A percentile compares a stretch with the other conserved stretches of the same genome.
These are phyloP conservation scores for Gastracanthus pulcherrimus DNA, from an alignment of 2,888 invertebrate species.

Conservation along the genomic window DNA sequence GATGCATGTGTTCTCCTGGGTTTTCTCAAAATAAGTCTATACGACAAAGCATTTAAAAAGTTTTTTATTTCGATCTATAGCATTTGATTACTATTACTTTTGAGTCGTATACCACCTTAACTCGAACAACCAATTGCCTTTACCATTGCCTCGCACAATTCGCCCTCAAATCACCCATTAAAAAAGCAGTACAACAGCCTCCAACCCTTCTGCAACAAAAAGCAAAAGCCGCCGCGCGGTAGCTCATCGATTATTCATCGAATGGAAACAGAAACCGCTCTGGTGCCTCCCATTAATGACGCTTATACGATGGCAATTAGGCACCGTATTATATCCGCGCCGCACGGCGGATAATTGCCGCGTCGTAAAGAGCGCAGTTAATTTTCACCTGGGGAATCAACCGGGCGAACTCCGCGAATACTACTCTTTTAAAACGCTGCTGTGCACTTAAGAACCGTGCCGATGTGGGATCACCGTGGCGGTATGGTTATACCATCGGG, in stretches of 20 bases:
- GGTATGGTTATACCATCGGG: too few species aligned
- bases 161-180: neutral
- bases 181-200: neutral
- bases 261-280: slow-evolving; percentile 3
- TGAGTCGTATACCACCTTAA: too few species aligned
- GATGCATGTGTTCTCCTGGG: too few species aligned
- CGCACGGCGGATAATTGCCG: neutral
- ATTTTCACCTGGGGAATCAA: slow-evolving; percentile 42
- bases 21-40: too few species aligned
- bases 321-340: neutral
- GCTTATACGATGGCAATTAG: neutral
- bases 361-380: slow-evolving; percentile 26
- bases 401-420: neutral
- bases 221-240: neutral
- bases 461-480: too few species aligned
- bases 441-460: too few species aligned
- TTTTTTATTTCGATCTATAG: too few species aligned
- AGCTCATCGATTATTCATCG: slow-evolving; percentile 45
- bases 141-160: too few species aligned
- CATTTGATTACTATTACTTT: too few species aligned
- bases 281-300: slow-evolving; percentile 31
- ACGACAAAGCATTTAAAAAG: too few species aligned
- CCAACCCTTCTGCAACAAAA: neutral
- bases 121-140: too few species aligned
- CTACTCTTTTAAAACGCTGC: neutral